These are phyloP conservation scores for Scaptomyza flava DNA, from an alignment of 2,888 invertebrate species.

Conservation along the genomic window DNA sequence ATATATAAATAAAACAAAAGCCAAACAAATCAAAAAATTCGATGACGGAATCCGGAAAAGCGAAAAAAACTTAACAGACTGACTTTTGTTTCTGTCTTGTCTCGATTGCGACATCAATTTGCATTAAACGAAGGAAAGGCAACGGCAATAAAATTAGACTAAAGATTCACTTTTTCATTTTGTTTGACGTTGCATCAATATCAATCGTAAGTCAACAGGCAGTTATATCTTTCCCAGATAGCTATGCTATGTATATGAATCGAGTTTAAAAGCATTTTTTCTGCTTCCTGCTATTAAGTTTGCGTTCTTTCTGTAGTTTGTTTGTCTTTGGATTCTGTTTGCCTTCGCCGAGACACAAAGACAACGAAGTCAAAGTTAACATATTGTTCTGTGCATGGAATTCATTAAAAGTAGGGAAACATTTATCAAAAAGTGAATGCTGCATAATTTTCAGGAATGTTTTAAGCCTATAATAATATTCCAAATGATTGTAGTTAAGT, in stretches of 20 bases:
- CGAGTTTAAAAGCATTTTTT: conserved; percentile 60
- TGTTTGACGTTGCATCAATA: conserved; percentile 62
- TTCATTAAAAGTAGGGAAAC: conserved; percentile 46
- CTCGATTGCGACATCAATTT: conserved; percentile 58
- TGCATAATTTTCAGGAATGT: no score
- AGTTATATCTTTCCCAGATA: conserved; percentile 2
- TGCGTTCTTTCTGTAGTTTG: conserved; percentile 20
- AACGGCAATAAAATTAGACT: conserved; percentile 43
- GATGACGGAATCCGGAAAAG: not conserved
- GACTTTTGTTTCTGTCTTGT: conserved; percentile 9
- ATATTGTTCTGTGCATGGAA: conserved; percentile 47
- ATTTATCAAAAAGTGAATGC: conserved; percentile 11
- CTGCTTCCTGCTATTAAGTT: conserved; percentile 45
- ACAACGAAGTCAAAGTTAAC: conserved; percentile 40
- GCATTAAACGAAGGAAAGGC: conserved; percentile 48
- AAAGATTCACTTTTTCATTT: conserved; percentile 13
- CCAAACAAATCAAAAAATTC: conserved; percentile 34
- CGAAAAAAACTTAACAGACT: conserved; percentile 15
- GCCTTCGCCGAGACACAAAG: conserved; percentile 40
- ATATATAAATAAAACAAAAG: conserved; percentile 47
- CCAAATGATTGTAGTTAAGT: no score
- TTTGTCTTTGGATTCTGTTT: conserved; percentile 68
- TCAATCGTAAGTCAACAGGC: conserved; percentile 52
- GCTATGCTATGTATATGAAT: conserved; percentile 4
- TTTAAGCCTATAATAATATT: no score